Evolutionary conservation across 2,113 vertebrate genomes (phyloP).

Genomic region (Clarias batrachus): DNA sequence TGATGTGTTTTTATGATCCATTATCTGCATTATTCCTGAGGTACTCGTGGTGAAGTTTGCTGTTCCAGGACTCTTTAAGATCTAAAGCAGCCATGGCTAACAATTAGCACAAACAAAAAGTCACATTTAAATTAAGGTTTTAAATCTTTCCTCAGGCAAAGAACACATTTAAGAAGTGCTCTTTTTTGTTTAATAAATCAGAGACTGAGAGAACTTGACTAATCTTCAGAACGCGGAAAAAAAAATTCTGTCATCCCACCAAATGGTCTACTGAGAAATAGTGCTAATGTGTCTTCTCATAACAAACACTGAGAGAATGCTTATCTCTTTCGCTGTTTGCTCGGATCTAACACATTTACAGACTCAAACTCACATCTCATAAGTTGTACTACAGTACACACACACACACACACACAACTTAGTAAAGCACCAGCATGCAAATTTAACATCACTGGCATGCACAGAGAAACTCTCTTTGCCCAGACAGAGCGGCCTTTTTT

Average conservation of each 20-base stretch:
- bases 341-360: constrained; percentile 62
- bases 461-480: neutral
- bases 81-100: neutral
- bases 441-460: neutral
- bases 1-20: neutral
- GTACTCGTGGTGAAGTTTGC: neutral
- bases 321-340: too few relatives aligned
- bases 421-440: neutral
- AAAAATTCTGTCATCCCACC: neutral
- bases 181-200: neutral
- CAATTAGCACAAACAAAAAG: neutral
- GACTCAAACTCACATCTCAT: constrained; percentile 27
- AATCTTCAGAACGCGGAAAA: neutral
- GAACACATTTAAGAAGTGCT: neutral
- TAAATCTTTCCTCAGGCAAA: neutral
- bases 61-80: neutral
- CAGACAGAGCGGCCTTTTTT: neutral
- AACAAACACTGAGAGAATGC: constrained; percentile 54
- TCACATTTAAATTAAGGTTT: neutral
- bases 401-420: neutral
- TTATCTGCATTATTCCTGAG: too few relatives aligned
- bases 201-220: neutral
- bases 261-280: neutral
- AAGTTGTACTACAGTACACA: constrained; percentile 27
- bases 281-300: neutral